phyloP scores from a whole-genome alignment of 2,888 invertebrate genomes.

The Drosophila anomelani region DNA sequence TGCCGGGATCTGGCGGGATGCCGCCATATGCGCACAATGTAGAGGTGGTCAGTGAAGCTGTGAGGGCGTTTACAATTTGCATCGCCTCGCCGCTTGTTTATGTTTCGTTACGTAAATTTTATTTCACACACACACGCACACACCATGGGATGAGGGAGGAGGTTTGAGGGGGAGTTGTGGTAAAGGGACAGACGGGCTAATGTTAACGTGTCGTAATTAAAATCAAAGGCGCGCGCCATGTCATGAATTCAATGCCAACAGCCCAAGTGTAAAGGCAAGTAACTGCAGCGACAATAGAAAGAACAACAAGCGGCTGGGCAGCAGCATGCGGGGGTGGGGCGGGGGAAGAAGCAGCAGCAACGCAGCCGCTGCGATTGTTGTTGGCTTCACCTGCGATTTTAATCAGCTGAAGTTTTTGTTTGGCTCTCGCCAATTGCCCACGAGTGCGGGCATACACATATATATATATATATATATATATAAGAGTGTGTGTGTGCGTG shows the following conservation, averaged over 20 bases:
- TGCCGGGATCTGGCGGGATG: not conserved
- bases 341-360: constrained; percentile 18
- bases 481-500: constrained; percentile 4
- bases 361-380: constrained; percentile 29
- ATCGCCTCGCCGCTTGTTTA: constrained; percentile 18
- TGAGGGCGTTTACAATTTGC: constrained; percentile 7
- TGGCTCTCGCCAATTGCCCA: constrained; percentile 32
- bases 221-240: constrained; percentile 67
- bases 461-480: not conserved
- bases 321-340: not conserved
- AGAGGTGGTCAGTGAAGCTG: constrained; percentile 10
- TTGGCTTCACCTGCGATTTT: constrained; percentile 70
- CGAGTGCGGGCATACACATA: not conserved
- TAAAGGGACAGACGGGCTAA: constrained; percentile 19
- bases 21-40: constrained; percentile 5
- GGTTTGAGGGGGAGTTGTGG: not conserved
- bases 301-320: not conserved
- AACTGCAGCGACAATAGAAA: constrained; percentile 32
- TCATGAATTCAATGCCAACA: constrained; percentile 71
- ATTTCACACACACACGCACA: constrained; percentile 8
- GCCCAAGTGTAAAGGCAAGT: constrained; percentile 50
- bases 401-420: constrained; percentile 67
- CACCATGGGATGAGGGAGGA: not conserved
- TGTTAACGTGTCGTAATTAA: constrained; percentile 72
- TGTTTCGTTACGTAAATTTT: constrained; percentile 38